Evolutionary conservation across 2,888 invertebrate species (phyloP).

Genomic region (Drosophila parthenogenetica): DNA sequence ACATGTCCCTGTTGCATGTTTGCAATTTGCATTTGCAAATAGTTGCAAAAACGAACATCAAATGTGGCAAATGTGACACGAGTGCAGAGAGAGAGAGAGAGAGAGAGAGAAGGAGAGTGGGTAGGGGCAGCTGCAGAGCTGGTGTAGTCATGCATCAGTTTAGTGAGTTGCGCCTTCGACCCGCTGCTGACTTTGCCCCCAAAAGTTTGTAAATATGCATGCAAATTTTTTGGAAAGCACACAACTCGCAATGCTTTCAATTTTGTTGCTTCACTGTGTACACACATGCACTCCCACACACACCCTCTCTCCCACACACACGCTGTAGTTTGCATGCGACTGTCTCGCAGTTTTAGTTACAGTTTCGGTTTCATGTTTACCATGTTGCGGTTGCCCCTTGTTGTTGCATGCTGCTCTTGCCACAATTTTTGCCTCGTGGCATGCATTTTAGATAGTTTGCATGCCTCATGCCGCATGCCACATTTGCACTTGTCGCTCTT

Average conservation of each 20-base stretch:
- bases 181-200: constrained; percentile 55
- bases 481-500: constrained; percentile 35
- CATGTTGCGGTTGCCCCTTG: constrained; percentile 66
- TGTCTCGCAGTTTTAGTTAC: constrained; percentile 73
- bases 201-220: constrained; percentile 79
- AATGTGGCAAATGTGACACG: constrained; percentile 71
- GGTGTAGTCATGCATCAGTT: constrained; percentile 37
- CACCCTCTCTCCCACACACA: constrained; percentile 2
- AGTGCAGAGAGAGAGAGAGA: constrained; percentile 9
- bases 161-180: constrained; percentile 31
- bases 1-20: constrained; percentile 82
- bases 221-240: constrained; percentile 66
- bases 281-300: constrained; percentile 13
- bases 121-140: background rate
- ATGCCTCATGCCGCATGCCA: constrained; percentile 13
- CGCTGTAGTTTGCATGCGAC: constrained; percentile 23
- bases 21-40: constrained; percentile 81
- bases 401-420: constrained; percentile 19
- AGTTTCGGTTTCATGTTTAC: constrained; percentile 78
- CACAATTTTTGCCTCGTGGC: constrained; percentile 58
- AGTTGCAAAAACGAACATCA: constrained; percentile 80
- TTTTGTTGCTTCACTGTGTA: constrained; percentile 61
- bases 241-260: constrained; percentile 67
- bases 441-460: constrained; percentile 64
- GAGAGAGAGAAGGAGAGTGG: background rate